Evolutionary conservation across 2,888 invertebrate species (phyloP).

Genomic region (Melinopterus prodromus): DNA sequence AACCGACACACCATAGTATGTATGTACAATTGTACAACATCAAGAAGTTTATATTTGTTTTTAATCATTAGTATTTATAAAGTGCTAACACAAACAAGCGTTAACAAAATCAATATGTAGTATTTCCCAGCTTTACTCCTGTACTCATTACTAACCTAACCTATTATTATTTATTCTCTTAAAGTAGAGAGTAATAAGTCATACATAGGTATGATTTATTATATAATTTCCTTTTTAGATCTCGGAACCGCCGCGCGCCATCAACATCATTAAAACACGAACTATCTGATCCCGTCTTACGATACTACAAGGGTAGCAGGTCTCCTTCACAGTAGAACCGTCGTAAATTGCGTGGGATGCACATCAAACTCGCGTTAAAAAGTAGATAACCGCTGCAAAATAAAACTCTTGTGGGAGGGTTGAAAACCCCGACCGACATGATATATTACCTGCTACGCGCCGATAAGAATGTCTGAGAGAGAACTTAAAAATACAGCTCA

Average conservation of each 20-base stretch:
- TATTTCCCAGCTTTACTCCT: too few relatives aligned
- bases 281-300: not conserved
- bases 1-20: too few relatives aligned
- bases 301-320: not conserved
- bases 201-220: not conserved
- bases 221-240: not conserved
- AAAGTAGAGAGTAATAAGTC: not conserved
- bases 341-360: not conserved
- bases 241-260: not conserved
- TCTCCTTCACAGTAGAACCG: not conserved
- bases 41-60: too few relatives aligned
- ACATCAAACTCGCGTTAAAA: slow-evolving; percentile 4
- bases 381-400: not conserved
- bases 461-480: not conserved
- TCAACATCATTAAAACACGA: not conserved
- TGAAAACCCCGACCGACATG: not conserved
- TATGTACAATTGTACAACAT: too few relatives aligned
- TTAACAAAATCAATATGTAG: too few relatives aligned
- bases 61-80: too few relatives aligned
- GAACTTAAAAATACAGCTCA: not conserved
- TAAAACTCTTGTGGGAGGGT: not conserved
- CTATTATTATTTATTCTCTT: not conserved
- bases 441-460: not conserved
- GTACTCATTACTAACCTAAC: too few relatives aligned
- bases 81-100: too few relatives aligned